Base-by-base conservation (phyloP, 2,113 vertebrate genomes). In the Dromas ardeola region DNA sequence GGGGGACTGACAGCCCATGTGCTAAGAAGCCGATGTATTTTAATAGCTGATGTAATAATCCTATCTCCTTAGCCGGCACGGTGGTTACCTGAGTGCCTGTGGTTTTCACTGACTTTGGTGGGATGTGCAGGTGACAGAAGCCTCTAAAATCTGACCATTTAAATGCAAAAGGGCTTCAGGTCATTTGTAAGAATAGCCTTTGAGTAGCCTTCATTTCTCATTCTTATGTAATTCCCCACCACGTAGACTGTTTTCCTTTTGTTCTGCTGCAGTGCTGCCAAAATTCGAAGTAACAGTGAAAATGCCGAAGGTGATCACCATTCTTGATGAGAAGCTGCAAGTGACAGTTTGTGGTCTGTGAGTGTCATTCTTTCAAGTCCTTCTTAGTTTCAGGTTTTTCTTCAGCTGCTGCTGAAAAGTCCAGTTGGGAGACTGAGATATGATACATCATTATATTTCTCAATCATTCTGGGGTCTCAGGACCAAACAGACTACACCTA, bases 221-320 rank as follows among this genome's bases (percentile, higher is more conserved):
- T 62, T 59, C 23, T 40, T 59, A 34, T 29, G 45, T 59, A 91
- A 88, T n/a, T 65, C 32, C 30, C 19, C 15, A 59, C 13, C 19
- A 73, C 40, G 47, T 11, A 34, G 26, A 73, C 43, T 45, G 21
- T 89, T 94, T 80, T 91, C 23, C 36, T 91, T 94, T 85, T 34
- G 5, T 94, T 93, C 67, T 86, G 47, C 55, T 85, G 86, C 96
- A 98, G 98, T 98, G 73, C 95, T 98, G 77, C 98, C 98, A 63
- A 98, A 98, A 82, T 98, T 98, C 0, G 98, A 98, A 85, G 98
- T 98, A 14, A 81, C 36, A 30, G 96, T 98, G 49, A 97, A 88
- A 59, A 81, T 97, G 79, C 98, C 98, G 34, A 90, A 77, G 78
- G n/a, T 73, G 70, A 98, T 98, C 91, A 98, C 97, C 50, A 97